phyloP scores from a whole-genome alignment of 2,113 vertebrate genomes.

The Apodemus speciosus region DNA sequence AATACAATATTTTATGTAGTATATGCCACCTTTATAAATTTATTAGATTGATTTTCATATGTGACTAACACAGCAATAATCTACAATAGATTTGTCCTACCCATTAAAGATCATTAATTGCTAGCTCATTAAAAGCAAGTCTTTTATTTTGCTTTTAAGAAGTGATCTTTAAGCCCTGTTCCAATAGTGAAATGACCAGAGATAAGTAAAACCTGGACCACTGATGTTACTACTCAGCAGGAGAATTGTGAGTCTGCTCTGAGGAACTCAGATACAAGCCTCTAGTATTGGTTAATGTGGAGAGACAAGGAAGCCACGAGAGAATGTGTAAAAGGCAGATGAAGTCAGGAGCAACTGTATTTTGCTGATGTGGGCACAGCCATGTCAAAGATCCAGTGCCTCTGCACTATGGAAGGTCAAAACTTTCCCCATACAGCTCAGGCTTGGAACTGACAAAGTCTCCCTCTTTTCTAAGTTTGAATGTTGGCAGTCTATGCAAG shows the following conservation, averaged over 20 bases:
- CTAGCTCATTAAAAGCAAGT: neutral
- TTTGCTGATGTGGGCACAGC: neutral
- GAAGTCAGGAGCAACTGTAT: neutral
- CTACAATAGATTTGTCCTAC: neutral
- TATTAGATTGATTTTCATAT: slow-evolving; percentile 4
- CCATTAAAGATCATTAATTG: slow-evolving; percentile 19
- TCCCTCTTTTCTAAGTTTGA: neutral
- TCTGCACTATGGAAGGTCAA: neutral
- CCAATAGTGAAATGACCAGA: neutral
- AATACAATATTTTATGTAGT: neutral
- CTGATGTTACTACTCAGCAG: neutral
- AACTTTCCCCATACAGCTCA: neutral
- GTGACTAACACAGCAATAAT: neutral
- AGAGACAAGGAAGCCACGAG: neutral
- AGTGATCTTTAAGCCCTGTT: neutral
- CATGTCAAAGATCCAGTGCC: neutral
- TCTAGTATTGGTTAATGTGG: neutral
- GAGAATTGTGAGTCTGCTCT: neutral
- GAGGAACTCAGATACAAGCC: neutral
- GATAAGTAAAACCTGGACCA: neutral
- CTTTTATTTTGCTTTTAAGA: neutral
- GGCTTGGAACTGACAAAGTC: neutral
- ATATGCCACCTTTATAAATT: slow-evolving; percentile 1
- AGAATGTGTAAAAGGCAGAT: neutral
- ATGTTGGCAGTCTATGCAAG: neutral